Base-by-base conservation (phyloP, 1,140 invertebrate genomes). In the Leptinotarsa lineolata region DNA sequence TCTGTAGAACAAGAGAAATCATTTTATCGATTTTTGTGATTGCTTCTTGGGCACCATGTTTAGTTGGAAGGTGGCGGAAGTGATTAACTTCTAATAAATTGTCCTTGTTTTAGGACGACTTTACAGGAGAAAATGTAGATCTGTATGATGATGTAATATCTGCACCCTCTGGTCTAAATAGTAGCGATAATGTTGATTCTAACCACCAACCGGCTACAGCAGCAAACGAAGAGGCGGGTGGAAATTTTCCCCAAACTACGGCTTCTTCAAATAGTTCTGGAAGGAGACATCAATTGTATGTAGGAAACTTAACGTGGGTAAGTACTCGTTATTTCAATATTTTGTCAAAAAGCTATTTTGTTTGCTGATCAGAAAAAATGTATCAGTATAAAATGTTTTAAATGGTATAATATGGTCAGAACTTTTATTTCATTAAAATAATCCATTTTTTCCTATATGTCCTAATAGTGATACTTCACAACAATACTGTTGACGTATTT, bases 121-220 rank as follows among this genome's bases (percentile, higher is more conserved):
- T 94, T 85, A 90, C 89, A 75, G 92, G 90, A 64, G 94, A 95
- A 80, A 93, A 93, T 78, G 93, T 95, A 54, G 96, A 98, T 88
- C 88, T 98, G n/a, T 98, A 98, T 84, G 95, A 98, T 86, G 96
- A 98, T 88, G 96, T 98, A 48, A 94, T 97, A 78, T 92, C 95
- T 54, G 91, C 94, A 8, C 90, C 93, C 46, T 87, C 91, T 24
- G 83, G 85, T 74, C 87, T 88, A 73, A 84, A 85, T 16, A 86
- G 87, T 74, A 79, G 81, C 15, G 85, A 85, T 61, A 86, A 88
- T 77, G 86, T 87, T 63, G 86, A 87, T 64, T 82, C 83, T 61
- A 84, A 83, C 76, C 87, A 73, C 82, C 86, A 76, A 74, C 74
- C 78, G 63, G 74, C 76, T 72, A 72, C 75, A 76, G 83, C 75